Base-by-base conservation (phyloP, 2,888 invertebrate genomes). In the Diabrotica balteata region DNA sequence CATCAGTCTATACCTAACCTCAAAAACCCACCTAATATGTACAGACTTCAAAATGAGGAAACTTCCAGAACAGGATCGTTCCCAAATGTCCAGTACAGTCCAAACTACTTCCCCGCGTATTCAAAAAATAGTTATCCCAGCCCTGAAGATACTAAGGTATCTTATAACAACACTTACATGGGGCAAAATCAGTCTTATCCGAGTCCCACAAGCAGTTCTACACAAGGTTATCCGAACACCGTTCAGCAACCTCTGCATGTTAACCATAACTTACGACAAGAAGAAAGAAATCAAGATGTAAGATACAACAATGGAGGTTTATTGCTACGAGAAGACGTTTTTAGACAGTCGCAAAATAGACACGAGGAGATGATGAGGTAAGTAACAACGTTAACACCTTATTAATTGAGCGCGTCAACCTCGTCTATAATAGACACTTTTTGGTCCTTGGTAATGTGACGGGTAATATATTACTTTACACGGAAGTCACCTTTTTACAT, bases 1-100 rank as follows among this genome's bases (percentile, higher is more conserved):
- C 84, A 85, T 69, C 84, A 84, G 66, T 84, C 84, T n/a, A 84
- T 85, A 68, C 85, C 85, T n/a, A 85, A 85, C 70, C 76, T 85
- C 46, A 84, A 84, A 71, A 83, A 79, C 73, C 80, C 82, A n/a
- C 83, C 81, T 47, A 79, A 81, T 6, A 76, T 76, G 74, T 69
- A 75, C 75, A 63, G 76, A 77, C 60, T 74, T 17, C 75, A 72
- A 42, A 69, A 76, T 71, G 70, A 76, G 52, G 66, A 79, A 78
- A 72, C 80, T 79, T 79, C 78, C 75, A 75, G 81, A 43, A 73
- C 80, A 17, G 80, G 80, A n/a, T 79, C 81, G 8, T 82, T 75
- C 67, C 80, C 80, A 0, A 77, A 75, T 43, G 78, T 80, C 32
- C 81, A 79, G 70, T 77, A 80, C 54, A 60, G 62, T 17, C 72